These are phyloP conservation scores for Sebastes cheni DNA, from an alignment of 2,797 vertebrate species.

Conservation along the genomic window DNA sequence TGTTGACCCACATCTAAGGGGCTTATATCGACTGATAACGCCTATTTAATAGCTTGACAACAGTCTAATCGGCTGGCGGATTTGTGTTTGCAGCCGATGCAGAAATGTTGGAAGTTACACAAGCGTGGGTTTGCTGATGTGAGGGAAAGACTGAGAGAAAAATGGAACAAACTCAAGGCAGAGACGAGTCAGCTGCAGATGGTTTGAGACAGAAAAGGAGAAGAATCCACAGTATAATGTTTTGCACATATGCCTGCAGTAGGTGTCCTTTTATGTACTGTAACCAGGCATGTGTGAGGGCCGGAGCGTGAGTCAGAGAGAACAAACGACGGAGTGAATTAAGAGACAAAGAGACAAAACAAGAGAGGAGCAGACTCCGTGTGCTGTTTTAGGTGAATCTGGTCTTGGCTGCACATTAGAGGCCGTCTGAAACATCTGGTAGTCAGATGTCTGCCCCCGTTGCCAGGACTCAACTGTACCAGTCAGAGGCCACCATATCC, in stretches of 20 bases:
- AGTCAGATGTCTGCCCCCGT: constrained; percentile 69
- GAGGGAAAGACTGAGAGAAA: background rate
- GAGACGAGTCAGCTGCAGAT: constrained; percentile 5
- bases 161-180: background rate
- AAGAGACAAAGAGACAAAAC: constrained; percentile 9
- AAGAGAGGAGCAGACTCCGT: background rate
- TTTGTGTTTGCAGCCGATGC: background rate
- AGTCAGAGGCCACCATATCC: constrained; percentile 41
- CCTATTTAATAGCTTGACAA: no score
- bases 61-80: background rate
- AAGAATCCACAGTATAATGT: background rate
- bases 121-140: constrained; percentile 26
- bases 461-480: constrained; percentile 35
- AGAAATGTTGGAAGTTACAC: constrained; percentile 4
- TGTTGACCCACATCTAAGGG: no score
- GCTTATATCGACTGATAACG: no score
- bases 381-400: constrained; percentile 33
- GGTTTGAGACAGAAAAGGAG: constrained; percentile 3
- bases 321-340: background rate
- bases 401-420: constrained; percentile 57
- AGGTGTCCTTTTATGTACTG: background rate
- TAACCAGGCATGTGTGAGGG: background rate
- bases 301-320: background rate
- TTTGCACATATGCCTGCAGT: background rate
- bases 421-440: constrained; percentile 73